Conservation (phyloP, 2,888 invertebrate species). For the Fabriciana adippe region DNA sequence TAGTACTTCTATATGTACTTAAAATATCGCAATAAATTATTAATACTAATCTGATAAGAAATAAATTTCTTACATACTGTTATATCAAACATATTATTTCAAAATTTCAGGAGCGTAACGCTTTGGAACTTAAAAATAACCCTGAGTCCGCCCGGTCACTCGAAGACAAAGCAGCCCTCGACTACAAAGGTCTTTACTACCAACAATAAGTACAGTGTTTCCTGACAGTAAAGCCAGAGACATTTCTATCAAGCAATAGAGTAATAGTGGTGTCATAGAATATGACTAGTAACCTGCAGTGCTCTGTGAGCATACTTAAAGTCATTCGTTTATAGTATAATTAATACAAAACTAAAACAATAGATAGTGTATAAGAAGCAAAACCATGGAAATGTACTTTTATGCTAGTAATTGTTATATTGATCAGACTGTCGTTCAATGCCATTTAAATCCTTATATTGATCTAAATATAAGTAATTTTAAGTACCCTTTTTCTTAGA, state of each 20-base stretch:
- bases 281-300: slow-evolving; percentile 34
- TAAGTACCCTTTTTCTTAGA: slow-evolving; percentile 4
- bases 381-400: slow-evolving; percentile 9
- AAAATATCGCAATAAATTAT: too few relatives aligned
- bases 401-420: slow-evolving; percentile 10
- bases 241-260: slow-evolving; percentile 30
- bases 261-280: slow-evolving; percentile 32
- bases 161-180: slow-evolving; percentile 75
- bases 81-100: slow-evolving; percentile 9
- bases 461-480: slow-evolving; percentile 11
- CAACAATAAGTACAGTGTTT: slow-evolving; percentile 59
- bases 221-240: slow-evolving; percentile 40
- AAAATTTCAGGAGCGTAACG: slow-evolving; percentile 81
- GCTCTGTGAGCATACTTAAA: slow-evolving; percentile 43
- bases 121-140: slow-evolving; percentile 79
- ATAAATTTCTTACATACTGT: neutral
- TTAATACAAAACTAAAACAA: slow-evolving; percentile 22
- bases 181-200: slow-evolving; percentile 85
- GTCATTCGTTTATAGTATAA: slow-evolving; percentile 36
- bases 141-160: slow-evolving; percentile 73
- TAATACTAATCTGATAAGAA: too few relatives aligned
- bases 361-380: slow-evolving; percentile 4
- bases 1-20: neutral
- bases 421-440: slow-evolving; percentile 14
- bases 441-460: slow-evolving; percentile 16